Evolutionary conservation across 2,797 vertebrate species (phyloP), one percentile per base, ranked within the genome.

Genomic region (Halcyon leucocephala): DNA sequence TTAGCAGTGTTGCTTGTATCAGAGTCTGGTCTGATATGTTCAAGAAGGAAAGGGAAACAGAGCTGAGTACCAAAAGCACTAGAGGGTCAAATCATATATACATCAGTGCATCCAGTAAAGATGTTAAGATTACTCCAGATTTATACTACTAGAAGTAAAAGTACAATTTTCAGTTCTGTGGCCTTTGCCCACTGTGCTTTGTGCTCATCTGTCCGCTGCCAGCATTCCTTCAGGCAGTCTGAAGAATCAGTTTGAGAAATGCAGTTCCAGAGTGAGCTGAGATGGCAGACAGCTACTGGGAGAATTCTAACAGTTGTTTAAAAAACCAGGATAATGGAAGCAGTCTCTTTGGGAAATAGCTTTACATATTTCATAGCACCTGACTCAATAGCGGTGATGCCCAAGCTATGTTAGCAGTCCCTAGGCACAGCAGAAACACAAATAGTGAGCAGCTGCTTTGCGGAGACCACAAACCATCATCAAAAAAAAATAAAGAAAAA

Each of bases 291-390:
- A 83, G 66, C 90, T 88, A 42, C 65, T 72, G 70, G 54, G 67
- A 72, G 58, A 51, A 60, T 84, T 90, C 74, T 71, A 91, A 90
- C 55, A 70, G 82, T 87, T 85, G 64, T 76, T 89, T 35, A 57
- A 60, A 62, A 29, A 64, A 82, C n/a, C 33, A 64, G 10, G 10
- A 55, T 83, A 71, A 78, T 78, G 82, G 93, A 91, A 94, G 80
- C 54, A 76, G 65, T 78, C 93, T 79, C 94, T 92, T 76, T 90
- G 94, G 92, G 93, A 94, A 90, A 83, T 62, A 82, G 82, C 62
- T 93, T 94, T 95, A 72, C 92, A 90, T 94, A 95, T 94, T 95
- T 93, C 86, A 86, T 82, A 90, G 77, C 86, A 94, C 93, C 82
- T 96, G 92, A 74, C 83, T 89, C 82, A 86, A 54, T 16, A 85